A percentile compares a stretch with the other conserved stretches of the same genome.
Conservation (phyloP, 1,140 invertebrate species). For the Oscheius sp. region DNA sequence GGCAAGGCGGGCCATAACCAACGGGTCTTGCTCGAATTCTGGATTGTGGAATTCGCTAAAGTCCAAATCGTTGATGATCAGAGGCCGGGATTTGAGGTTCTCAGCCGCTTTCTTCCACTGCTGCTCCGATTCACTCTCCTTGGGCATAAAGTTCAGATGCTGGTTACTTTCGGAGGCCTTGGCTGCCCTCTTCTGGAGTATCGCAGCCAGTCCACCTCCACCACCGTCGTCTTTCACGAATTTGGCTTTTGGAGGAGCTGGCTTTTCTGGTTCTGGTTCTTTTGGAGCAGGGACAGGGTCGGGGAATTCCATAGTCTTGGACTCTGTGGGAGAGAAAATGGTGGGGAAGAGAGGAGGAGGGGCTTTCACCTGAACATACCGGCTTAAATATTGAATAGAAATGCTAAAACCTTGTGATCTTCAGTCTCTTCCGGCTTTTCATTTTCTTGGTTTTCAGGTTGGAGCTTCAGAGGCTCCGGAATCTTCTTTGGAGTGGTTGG, state of each 20-base stretch:
- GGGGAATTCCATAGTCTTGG: constrained; percentile 59
- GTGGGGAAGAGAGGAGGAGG: constrained; percentile 59
- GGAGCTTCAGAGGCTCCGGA: constrained; percentile 33
- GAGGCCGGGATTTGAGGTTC: constrained; percentile 72
- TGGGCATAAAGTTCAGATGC: constrained; percentile 68
- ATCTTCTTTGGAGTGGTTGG: constrained; percentile 31
- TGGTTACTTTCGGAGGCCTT: constrained; percentile 40
- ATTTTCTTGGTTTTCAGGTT: constrained; percentile 37
- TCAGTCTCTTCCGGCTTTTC: constrained; percentile 26
- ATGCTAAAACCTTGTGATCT: too few relatives aligned
- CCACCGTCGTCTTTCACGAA: constrained; percentile 53
- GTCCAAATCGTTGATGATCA: constrained; percentile 89
- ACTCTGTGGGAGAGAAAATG: constrained; percentile 60
- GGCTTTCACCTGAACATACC: constrained; percentile 47
- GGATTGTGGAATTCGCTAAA: constrained; percentile 83
- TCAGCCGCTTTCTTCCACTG: constrained; percentile 83
- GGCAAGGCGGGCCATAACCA: constrained; percentile 51
- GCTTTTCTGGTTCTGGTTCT: constrained; percentile 31
- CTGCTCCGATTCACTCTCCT: constrained; percentile 76
- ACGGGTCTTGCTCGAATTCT: constrained; percentile 62
- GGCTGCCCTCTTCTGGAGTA: constrained; percentile 61
- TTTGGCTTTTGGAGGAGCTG: constrained; percentile 33
- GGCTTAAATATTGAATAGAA: too few relatives aligned
- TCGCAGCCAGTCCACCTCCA: constrained; percentile 54
- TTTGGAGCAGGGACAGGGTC: constrained; percentile 3